Percentiles rank a stretch among this genome's conserved stretches.
Evolutionary conservation across 1,140 invertebrate genomes (phyloP).

Genomic region (Drosophila miranda): DNA sequence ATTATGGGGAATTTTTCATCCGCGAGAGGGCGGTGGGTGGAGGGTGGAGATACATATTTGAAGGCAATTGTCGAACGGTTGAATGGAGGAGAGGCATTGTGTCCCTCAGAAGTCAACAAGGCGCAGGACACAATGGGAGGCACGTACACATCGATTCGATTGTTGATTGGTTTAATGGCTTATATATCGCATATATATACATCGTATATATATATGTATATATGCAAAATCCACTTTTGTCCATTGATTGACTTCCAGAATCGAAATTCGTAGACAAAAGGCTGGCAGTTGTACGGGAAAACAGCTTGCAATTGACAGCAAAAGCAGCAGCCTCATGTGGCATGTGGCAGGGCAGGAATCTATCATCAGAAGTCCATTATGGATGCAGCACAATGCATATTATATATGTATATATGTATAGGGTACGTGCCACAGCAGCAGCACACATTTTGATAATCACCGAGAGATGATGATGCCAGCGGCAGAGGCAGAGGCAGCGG

Average conservation of each 20-base stretch:
- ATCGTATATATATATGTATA: conserved; percentile 12
- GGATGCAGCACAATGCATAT: conserved; percentile 40
- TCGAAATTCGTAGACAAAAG: conserved; percentile 27
- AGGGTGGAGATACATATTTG: too few relatives aligned
- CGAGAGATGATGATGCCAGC: background rate
- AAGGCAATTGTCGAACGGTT: too few relatives aligned
- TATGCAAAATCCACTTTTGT: conserved; percentile 48
- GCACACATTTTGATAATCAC: conserved; percentile 30
- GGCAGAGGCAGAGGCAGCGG: too few relatives aligned
- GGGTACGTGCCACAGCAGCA: too few relatives aligned
- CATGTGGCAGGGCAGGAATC: conserved; percentile 27
- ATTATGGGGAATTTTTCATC: too few relatives aligned
- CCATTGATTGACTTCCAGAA: conserved; percentile 48
- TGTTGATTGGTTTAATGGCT: conserved; percentile 42
- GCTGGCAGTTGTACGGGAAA: conserved; percentile 8
- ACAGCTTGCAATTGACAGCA: conserved; percentile 40
- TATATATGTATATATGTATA: background rate
- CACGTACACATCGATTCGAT: conserved; percentile 38
- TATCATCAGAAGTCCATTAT: conserved; percentile 47
- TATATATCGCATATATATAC: conserved; percentile 28
- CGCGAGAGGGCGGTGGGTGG: too few relatives aligned
- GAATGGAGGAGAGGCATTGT: too few relatives aligned
- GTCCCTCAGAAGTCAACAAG: conserved; percentile 19
- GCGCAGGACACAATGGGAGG: conserved; percentile 8
- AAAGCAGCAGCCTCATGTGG: background rate